Percentiles rank a stretch among this genome's conserved stretches.
phyloP scores from a whole-genome alignment of 30 jellyfish, hydroid and myxozoan genomes.

The Turritopsis dohrnii region DNA sequence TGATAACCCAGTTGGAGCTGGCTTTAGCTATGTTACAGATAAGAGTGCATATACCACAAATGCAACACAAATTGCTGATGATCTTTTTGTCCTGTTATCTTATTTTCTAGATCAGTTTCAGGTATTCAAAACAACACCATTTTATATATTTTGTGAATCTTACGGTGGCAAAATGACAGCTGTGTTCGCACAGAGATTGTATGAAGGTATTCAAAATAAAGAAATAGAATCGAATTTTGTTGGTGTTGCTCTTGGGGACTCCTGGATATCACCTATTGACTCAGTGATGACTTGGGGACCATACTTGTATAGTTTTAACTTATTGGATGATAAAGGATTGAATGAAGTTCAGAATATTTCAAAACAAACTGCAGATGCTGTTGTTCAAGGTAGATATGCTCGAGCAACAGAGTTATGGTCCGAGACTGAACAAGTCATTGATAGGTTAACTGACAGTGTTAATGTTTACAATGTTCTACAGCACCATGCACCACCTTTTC shows the following conservation, averaged over 20 bases:
- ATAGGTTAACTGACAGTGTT: conserved; percentile 61
- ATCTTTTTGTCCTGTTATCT: conserved; percentile 45
- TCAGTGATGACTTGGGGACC: conserved; percentile 96
- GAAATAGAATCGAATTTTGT: conserved; percentile 51
- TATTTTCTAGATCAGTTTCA: conserved; percentile 41
- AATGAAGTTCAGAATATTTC: conserved; percentile 44
- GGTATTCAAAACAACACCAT: conserved; percentile 44
- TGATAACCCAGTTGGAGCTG: conserved; percentile 95
- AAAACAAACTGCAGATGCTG: conserved; percentile 42
- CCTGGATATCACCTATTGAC: conserved; percentile 90
- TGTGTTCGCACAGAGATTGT: conserved; percentile 54
- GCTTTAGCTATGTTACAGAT: conserved; percentile 74
- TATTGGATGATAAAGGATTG: conserved; percentile 49
- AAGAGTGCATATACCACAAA: conserved; percentile 58
- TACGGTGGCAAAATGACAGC: conserved; percentile 95
- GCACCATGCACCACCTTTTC: conserved; percentile 66
- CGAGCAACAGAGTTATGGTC: conserved; percentile 73
- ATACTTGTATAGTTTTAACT: conserved; percentile 57
- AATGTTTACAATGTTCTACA: conserved; percentile 83
- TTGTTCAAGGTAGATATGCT: conserved; percentile 29
- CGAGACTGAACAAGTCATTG: conserved; percentile 58
- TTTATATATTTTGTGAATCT: conserved; percentile 70
- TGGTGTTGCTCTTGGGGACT: conserved; percentile 90
- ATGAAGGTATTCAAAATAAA: conserved; percentile 40
- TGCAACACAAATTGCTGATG: conserved; percentile 80